Percentiles rank a stretch among this genome's conserved stretches.
These are phyloP conservation scores for Falcaria lacertinaria DNA, from an alignment of 2,888 invertebrate species.

Conservation along the genomic window DNA sequence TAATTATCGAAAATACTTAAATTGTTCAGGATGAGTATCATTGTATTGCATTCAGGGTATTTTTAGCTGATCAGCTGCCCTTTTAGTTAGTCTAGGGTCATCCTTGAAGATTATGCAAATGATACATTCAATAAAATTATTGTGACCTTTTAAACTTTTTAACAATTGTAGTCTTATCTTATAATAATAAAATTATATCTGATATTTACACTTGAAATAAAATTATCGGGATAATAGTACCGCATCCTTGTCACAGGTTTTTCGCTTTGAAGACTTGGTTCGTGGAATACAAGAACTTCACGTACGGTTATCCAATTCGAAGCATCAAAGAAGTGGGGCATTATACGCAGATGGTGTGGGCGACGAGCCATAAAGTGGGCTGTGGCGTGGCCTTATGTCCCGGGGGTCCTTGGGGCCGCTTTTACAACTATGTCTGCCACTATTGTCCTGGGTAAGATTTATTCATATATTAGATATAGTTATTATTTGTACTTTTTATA, in stretches of 20 bases:
- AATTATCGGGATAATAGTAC: too few relatives aligned
- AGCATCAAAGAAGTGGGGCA: conserved; percentile 84
- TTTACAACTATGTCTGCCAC: conserved; percentile 90
- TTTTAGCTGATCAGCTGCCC: too few relatives aligned
- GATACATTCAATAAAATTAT: too few relatives aligned
- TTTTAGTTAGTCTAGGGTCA: too few relatives aligned
- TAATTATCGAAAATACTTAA: background rate
- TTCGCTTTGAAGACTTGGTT: conserved; percentile 90
- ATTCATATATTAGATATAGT: background rate
- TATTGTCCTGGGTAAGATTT: conserved; percentile 89
- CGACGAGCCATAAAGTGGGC: conserved; percentile 86
- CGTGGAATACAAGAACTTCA: conserved; percentile 86
- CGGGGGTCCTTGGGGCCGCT: conserved; percentile 81
- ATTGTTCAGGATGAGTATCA: background rate
- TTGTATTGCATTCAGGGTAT: too few relatives aligned
- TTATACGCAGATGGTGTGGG: conserved; percentile 92
- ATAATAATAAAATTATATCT: too few relatives aligned
- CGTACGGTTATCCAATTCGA: conserved; percentile 81
- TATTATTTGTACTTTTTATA: too few relatives aligned
- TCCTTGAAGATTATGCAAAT: too few relatives aligned
- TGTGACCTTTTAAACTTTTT: too few relatives aligned
- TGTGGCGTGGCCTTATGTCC: conserved; percentile 86
- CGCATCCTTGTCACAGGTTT: conserved; percentile 83
- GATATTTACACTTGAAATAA: too few relatives aligned
- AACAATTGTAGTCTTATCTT: too few relatives aligned